Percentiles rank a stretch among this genome's conserved stretches.
Conservation (phyloP, 2,888 invertebrate species). For the Philereme transversata region DNA sequence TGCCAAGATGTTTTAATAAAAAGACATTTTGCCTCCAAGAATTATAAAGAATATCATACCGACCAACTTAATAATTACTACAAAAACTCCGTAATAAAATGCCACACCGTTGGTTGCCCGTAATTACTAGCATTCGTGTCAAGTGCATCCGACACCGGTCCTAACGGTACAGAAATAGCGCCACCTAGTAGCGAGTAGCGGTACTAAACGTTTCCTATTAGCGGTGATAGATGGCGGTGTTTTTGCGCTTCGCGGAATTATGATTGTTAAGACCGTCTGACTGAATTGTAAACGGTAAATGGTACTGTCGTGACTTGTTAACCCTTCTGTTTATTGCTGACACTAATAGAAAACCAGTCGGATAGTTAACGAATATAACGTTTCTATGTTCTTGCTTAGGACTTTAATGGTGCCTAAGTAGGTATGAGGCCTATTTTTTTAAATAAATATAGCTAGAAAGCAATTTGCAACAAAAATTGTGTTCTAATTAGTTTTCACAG, state of each 20-base stretch:
- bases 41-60: neutral
- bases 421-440: too few species aligned
- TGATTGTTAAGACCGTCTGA: constrained; percentile 15
- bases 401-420: too few species aligned
- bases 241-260: constrained; percentile 39
- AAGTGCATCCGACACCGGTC: constrained; percentile 28
- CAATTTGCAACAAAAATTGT: too few species aligned
- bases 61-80: neutral
- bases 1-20: too few species aligned
- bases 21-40: too few species aligned
- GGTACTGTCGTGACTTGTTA: constrained; percentile 29
- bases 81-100: constrained; percentile 8
- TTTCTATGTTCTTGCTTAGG: too few species aligned
- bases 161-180: constrained; percentile 54
- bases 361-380: too few species aligned
- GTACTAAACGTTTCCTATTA: constrained; percentile 64
- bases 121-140: constrained; percentile 30
- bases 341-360: constrained; percentile 2
- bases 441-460: too few species aligned
- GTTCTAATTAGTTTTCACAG: too few species aligned
- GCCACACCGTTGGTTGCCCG: constrained; percentile 15
- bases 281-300: constrained; percentile 18
- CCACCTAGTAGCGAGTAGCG: constrained; percentile 76
- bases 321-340: neutral
- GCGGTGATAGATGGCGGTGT: constrained; percentile 59